These are phyloP conservation scores for Megalurothrips usitatus DNA, from an alignment of 2,888 invertebrate species.

Conservation along the genomic window DNA sequence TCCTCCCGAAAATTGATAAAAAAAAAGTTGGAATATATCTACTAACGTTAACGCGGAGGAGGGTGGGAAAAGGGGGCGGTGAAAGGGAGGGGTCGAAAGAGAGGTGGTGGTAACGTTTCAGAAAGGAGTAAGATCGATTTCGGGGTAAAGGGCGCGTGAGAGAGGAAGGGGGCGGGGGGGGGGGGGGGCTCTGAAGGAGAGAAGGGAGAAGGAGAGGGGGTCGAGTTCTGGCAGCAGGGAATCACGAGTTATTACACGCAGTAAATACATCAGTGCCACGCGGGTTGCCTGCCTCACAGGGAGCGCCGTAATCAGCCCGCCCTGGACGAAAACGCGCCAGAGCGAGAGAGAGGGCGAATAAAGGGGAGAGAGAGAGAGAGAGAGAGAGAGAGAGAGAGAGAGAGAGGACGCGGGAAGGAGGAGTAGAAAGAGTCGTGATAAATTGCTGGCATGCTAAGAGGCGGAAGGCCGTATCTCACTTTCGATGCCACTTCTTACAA, in stretches of 20 bases:
- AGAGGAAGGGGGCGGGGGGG: neutral
- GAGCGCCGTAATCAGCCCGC: conserved; percentile 11
- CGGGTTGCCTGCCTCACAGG: conserved; percentile 11
- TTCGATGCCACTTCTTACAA: neutral
- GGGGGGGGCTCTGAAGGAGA: neutral
- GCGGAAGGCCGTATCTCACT: neutral
- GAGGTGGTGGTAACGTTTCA: neutral
- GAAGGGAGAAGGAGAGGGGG: neutral
- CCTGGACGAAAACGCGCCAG: conserved; percentile 14
- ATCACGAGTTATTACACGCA: conserved; percentile 26
- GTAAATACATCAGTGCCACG: conserved; percentile 23
- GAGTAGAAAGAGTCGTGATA: neutral
- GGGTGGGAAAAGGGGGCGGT: neutral
- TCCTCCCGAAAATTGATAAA: no score
- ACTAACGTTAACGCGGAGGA: neutral
- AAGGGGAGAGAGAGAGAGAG: neutral
- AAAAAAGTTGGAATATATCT: neutral
- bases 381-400: no score
- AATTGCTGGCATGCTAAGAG: neutral
- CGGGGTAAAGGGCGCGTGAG: neutral
- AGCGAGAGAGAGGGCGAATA: neutral
- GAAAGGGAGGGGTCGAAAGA: neutral
- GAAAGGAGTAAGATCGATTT: neutral
- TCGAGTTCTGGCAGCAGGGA: neutral
- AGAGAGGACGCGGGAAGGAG: no score